A percentile compares a stretch with the other conserved stretches of the same genome.
phyloP scores from a whole-genome alignment of 1,140 invertebrate genomes.

The Anoplophora glabripennis region DNA sequence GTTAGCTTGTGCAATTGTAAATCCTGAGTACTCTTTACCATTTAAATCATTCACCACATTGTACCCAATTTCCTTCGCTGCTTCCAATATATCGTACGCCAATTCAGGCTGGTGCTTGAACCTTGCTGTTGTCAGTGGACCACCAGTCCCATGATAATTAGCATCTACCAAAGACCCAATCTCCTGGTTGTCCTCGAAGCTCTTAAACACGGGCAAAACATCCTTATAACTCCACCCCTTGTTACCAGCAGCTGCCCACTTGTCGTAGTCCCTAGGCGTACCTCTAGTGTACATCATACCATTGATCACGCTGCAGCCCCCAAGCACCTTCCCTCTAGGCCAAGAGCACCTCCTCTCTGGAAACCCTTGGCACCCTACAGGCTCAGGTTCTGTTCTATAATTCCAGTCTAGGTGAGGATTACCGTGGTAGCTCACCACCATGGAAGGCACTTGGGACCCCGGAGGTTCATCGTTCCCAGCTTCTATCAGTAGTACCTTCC shows the following conservation, averaged over 20 bases:
- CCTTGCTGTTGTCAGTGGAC: conserved; percentile 51
- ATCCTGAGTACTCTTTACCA: conserved; percentile 52
- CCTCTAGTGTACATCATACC: conserved; percentile 75
- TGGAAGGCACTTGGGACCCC: conserved; percentile 54
- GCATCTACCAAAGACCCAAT: conserved; percentile 49
- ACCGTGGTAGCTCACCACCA: conserved; percentile 55
- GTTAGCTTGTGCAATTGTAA: conserved; percentile 46
- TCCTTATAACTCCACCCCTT: conserved; percentile 47
- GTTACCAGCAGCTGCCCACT: conserved; percentile 57
- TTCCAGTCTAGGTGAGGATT: conserved; percentile 62
- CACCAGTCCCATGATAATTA: conserved; percentile 50
- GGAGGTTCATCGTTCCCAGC: conserved; percentile 61
- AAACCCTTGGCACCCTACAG: conserved; percentile 56
- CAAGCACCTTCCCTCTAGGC: conserved; percentile 58
- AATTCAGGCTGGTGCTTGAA: conserved; percentile 56
- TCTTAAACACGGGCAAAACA: conserved; percentile 57
- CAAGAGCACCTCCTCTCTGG: conserved; percentile 53
- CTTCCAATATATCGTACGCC: conserved; percentile 57
- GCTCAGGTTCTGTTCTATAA: conserved; percentile 62
- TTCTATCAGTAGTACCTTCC: conserved; percentile 60
- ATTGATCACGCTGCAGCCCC: conserved; percentile 65
- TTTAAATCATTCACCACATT: conserved; percentile 58
- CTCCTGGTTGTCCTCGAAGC: conserved; percentile 56
- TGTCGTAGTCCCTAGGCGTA: conserved; percentile 64
- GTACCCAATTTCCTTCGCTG: conserved; percentile 57